These are phyloP conservation scores for Pseudolaguvia tuberculata DNA, from an alignment of 2,113 vertebrate genomes.

Conservation along the genomic window DNA sequence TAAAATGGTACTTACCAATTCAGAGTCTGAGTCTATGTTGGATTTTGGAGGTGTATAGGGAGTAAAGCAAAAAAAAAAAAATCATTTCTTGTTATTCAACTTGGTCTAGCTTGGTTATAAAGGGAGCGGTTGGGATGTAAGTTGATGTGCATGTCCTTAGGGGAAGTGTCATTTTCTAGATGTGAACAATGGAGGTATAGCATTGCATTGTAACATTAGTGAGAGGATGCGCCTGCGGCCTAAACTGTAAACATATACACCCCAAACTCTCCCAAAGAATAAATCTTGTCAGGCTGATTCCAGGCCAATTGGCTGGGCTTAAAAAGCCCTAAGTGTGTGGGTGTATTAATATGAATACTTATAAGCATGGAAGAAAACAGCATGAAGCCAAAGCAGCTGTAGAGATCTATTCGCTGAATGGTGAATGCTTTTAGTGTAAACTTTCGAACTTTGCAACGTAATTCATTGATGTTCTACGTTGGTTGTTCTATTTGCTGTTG, in stretches of 20 bases:
- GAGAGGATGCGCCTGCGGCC: slow-evolving; percentile 52
- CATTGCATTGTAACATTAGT: slow-evolving; percentile 53
- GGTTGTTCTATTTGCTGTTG: neutral
- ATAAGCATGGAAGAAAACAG: slow-evolving; percentile 12
- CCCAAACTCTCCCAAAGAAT: slow-evolving; percentile 50
- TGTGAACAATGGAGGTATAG: slow-evolving; percentile 49
- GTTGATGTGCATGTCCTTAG: slow-evolving; percentile 48
- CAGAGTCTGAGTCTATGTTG: neutral
- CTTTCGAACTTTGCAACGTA: neutral
- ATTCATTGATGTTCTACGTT: neutral
- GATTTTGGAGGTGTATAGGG: neutral
- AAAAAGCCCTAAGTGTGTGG: slow-evolving; percentile 58
- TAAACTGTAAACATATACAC: slow-evolving; percentile 52
- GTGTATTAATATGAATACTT: neutral
- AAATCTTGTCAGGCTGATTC: slow-evolving; percentile 46
- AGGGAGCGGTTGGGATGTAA: slow-evolving; percentile 33
- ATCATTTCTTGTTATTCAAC: slow-evolving; percentile 18
- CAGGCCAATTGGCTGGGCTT: slow-evolving; percentile 51
- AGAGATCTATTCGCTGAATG: neutral
- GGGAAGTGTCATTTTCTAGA: slow-evolving; percentile 52
- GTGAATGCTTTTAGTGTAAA: neutral
- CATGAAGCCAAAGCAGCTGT: slow-evolving; percentile 3
- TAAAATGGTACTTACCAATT: neutral
- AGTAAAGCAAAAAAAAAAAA: neutral
- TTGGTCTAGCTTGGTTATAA: slow-evolving; percentile 10